Percentiles rank a stretch among this genome's conserved stretches.
Conservation (phyloP, 2,888 invertebrate genomes). For the Mythimna loreyi region DNA sequence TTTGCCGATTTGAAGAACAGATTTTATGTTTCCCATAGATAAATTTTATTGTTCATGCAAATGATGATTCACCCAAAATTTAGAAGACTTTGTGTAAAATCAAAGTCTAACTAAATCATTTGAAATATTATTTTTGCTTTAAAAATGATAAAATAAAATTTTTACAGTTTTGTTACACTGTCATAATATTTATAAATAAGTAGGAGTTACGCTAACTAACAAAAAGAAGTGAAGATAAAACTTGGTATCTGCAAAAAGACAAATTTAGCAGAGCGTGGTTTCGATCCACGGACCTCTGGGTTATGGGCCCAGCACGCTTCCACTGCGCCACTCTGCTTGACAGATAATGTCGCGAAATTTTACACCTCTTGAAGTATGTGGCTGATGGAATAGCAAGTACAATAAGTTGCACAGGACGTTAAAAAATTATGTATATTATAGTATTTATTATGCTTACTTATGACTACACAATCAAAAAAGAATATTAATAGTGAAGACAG, state of each 20-base stretch:
- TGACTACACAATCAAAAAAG: too few species aligned
- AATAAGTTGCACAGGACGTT: too few species aligned
- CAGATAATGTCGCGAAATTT: neutral
- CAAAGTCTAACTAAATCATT: neutral
- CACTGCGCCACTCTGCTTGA: constrained; percentile 96
- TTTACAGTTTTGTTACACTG: too few species aligned
- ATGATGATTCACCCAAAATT: neutral
- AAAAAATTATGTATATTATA: too few species aligned
- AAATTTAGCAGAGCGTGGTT: constrained; percentile 87
- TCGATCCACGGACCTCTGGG: constrained; percentile 98
- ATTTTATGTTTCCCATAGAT: constrained; percentile 10
- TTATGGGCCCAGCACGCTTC: constrained; percentile 96
- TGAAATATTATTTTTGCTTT: neutral
- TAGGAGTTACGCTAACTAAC: neutral
- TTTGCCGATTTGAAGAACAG: constrained; percentile 12
- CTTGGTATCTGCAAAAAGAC: constrained; percentile 3
- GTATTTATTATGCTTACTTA: too few species aligned
- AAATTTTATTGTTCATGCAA: neutral
- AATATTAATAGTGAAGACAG: too few species aligned
- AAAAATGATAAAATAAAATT: too few species aligned
- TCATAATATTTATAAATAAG: too few species aligned
- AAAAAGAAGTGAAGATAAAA: neutral
- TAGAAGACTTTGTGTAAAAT: neutral
- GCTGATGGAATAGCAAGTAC: neutral
- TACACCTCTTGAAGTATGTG: neutral